These are phyloP conservation scores for Didymodactylos carnosus DNA, from an alignment of 2,888 invertebrate species.

Conservation along the genomic window DNA sequence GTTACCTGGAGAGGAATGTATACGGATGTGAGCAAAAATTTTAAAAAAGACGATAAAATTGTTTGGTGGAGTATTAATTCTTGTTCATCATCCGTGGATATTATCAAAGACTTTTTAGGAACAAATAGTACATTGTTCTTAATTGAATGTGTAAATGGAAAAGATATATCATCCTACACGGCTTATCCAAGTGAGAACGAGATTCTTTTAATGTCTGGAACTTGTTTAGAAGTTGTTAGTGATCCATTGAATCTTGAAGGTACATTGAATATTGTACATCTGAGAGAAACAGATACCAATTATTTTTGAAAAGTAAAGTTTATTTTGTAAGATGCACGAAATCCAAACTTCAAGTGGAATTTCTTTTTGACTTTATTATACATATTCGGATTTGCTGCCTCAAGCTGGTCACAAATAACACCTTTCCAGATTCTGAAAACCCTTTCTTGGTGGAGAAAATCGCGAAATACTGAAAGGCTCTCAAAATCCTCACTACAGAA, in stretches of 20 bases:
- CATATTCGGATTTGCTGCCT: too few species aligned
- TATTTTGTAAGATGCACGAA: too few species aligned
- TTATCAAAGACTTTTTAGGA: neutral
- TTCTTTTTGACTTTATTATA: too few species aligned
- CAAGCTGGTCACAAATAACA: too few species aligned
- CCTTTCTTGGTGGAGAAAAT: too few species aligned
- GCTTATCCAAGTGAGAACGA: neutral
- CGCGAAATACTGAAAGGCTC: too few species aligned
- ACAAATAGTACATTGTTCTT: neutral
- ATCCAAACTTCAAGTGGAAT: too few species aligned
- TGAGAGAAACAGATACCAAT: too few species aligned
- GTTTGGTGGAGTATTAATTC: neutral
- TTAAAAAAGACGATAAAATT: neutral
- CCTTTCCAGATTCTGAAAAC: too few species aligned
- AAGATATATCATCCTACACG: neutral
- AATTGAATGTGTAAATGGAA: neutral
- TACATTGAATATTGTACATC: too few species aligned
- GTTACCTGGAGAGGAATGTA: neutral
- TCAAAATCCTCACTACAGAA: too few species aligned
- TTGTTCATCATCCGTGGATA: neutral
- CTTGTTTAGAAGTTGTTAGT: neutral
- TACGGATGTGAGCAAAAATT: neutral
- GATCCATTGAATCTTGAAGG: neutral
- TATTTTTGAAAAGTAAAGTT: too few species aligned
- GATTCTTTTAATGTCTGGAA: neutral